Percentiles rank a stretch among this genome's conserved stretches.
Evolutionary conservation across 2,797 vertebrate genomes (phyloP).

Genomic region (Pantherophis alleghaniensis): DNA sequence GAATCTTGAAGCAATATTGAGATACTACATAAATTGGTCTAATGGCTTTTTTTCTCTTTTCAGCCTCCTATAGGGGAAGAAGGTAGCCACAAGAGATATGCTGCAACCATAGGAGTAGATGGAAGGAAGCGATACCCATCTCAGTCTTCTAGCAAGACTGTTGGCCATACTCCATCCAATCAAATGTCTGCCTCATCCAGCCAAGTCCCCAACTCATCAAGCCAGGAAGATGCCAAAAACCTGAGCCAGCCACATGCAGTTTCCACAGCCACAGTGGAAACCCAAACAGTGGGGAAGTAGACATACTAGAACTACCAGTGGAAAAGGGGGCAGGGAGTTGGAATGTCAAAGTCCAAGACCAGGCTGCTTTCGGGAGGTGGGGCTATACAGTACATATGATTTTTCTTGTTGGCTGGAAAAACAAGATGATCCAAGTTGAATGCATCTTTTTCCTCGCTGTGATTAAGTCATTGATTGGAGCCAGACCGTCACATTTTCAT

Average conservation of each 20-base stretch:
- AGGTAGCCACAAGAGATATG: slow-evolving; percentile 86
- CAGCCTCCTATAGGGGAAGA: slow-evolving; percentile 96
- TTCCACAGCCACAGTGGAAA: slow-evolving; percentile 63
- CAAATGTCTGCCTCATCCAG: slow-evolving; percentile 62
- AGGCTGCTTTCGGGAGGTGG: slow-evolving; percentile 59
- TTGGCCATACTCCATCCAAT: slow-evolving; percentile 68
- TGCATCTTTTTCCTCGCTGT: slow-evolving; percentile 55
- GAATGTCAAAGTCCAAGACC: slow-evolving; percentile 52
- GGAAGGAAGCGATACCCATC: slow-evolving; percentile 88
- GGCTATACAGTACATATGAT: slow-evolving; percentile 58
- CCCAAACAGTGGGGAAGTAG: slow-evolving; percentile 82
- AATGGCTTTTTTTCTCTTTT: slow-evolving; percentile 51
- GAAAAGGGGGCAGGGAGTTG: slow-evolving; percentile 48
- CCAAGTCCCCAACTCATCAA: slow-evolving; percentile 64
- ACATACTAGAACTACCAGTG: slow-evolving; percentile 43
- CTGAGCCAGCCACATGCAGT: slow-evolving; percentile 71
- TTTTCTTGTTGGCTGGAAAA: slow-evolving; percentile 62
- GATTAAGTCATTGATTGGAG: slow-evolving; percentile 57
- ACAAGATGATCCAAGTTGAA: slow-evolving; percentile 55
- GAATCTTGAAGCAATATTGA: not conserved
- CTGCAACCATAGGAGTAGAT: slow-evolving; percentile 79
- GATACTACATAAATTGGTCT: not conserved
- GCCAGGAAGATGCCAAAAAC: slow-evolving; percentile 86
- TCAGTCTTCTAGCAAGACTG: slow-evolving; percentile 82
- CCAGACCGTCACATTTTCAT: slow-evolving; percentile 64